Percentiles rank a stretch among this genome's conserved stretches.
These are phyloP conservation scores for Petrocephalus microphthalmus DNA, from an alignment of 2,113 vertebrate species.

Conservation along the genomic window DNA sequence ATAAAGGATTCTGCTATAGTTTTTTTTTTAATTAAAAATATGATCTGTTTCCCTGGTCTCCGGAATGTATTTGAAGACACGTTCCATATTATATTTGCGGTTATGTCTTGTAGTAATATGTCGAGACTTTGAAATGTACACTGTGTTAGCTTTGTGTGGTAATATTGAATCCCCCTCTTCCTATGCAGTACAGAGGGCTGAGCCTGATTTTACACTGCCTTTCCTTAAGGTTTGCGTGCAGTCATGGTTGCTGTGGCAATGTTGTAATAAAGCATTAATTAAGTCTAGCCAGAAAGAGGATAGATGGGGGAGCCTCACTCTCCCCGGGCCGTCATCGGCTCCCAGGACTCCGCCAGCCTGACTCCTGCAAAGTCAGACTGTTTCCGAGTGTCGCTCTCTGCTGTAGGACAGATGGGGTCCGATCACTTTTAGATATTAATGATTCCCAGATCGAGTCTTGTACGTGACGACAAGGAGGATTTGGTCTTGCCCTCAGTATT, in stretches of 20 bases:
- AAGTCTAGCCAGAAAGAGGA: not conserved
- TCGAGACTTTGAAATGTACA: not conserved
- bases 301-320: not conserved
- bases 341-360: not conserved
- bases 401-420: not conserved
- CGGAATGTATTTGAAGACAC: not conserved
- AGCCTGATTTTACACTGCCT: slow-evolving; percentile 44
- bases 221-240: slow-evolving; percentile 5
- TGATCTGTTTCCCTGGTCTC: not conserved
- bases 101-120: not conserved
- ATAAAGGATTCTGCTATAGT: not conserved
- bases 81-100: not conserved
- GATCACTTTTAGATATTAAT: not conserved
- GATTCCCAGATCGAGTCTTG: not conserved
- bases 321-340: not conserved
- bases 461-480: not conserved
- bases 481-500: not conserved
- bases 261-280: slow-evolving; percentile 21
- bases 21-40: not conserved
- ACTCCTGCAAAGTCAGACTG: not conserved
- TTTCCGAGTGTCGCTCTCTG: not conserved
- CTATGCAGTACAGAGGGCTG: slow-evolving; percentile 41
- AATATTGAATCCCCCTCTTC: not conserved
- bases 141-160: not conserved
- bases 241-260: slow-evolving; percentile 9